Evolutionary conservation across 2,888 invertebrate species (phyloP), one percentile per base, ranked within the genome.

Genomic region (Tigriopus californicus): DNA sequence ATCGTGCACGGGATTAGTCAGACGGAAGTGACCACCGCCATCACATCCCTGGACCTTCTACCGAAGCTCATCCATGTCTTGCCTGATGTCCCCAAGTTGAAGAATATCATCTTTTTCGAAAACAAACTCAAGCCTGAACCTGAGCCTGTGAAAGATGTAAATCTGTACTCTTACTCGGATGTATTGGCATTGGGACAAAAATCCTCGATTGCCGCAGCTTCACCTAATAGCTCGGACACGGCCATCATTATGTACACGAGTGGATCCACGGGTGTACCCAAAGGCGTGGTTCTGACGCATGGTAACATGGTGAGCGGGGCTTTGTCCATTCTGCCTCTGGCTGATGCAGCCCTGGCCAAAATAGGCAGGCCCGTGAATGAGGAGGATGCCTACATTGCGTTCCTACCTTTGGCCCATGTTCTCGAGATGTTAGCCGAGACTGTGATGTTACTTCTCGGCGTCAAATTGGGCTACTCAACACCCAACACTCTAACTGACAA

Each of bases 191-290:
- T 18, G 18, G 54, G 54, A 18, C 13, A 18, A 6, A 18, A 40
- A 15, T 41, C 20, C 11, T 40, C 18, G 41, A 25, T 18, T 3
- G 40, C 40, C 5, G 20, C n/a, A 1, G 11, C 18, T 18, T 54
- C 33, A 8, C 25, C 33, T 3, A 40, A 40, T n/a, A 13, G 8
- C 3, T 18, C 54, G 4, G 74, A 79, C 71, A 81, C 83, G 4
- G 95, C 95, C 53, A 88, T 98, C 66, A 83, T 97, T 46, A 97
- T 98, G 97, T 98, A 97, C 76, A 98, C 97, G 1, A 92, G 91
- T 65, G 97, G 97, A 6, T 94, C 94, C 1, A 97, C 97, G 3
- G 95, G 94, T 58, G 80, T 84, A 61, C 94, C 94, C 0, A 94
- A 94, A 74, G 94, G 92, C 67, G 86, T 89, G 13, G 69, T 86